Evolutionary conservation across 2,113 vertebrate genomes (phyloP).

Genomic region (Cnemophilus loriae): DNA sequence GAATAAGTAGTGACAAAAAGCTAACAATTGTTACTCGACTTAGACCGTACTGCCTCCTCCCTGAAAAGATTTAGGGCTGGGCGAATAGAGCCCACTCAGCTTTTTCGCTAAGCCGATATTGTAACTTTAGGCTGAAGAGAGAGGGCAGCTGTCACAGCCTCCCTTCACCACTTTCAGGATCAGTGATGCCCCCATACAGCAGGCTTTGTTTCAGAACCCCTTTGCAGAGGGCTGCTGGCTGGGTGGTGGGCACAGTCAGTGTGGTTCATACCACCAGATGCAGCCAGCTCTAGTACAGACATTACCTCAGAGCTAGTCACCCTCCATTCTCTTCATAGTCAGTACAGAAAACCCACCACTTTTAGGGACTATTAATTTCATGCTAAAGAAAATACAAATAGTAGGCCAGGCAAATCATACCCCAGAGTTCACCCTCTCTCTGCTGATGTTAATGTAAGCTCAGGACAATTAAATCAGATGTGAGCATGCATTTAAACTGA

Average conservation of each 20-base stretch:
- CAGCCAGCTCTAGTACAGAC: background rate
- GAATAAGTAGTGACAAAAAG: background rate
- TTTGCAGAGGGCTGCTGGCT: background rate
- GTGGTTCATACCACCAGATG: background rate
- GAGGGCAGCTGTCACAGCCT: background rate
- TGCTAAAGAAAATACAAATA: background rate
- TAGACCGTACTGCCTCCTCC: background rate
- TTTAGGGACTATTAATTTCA: background rate
- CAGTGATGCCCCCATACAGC: background rate
- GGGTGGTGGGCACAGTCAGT: background rate
- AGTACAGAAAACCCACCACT: background rate
- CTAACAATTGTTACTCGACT: background rate
- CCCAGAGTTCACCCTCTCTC: background rate
- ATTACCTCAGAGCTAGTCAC: background rate
- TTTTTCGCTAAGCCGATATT: background rate
- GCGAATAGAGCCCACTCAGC: background rate
- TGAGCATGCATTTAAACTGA: background rate
- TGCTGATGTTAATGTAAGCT: background rate
- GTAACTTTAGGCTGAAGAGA: background rate
- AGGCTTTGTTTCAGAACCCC: background rate
- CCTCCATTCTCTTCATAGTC: background rate
- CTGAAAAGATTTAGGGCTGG: background rate
- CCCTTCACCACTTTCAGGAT: background rate
- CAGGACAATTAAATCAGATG: background rate
- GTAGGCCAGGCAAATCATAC: background rate